Evolutionary conservation across 2,113 vertebrate species (phyloP), one percentile per base, ranked within the genome.

Genomic region (Etheostoma cragini): DNA sequence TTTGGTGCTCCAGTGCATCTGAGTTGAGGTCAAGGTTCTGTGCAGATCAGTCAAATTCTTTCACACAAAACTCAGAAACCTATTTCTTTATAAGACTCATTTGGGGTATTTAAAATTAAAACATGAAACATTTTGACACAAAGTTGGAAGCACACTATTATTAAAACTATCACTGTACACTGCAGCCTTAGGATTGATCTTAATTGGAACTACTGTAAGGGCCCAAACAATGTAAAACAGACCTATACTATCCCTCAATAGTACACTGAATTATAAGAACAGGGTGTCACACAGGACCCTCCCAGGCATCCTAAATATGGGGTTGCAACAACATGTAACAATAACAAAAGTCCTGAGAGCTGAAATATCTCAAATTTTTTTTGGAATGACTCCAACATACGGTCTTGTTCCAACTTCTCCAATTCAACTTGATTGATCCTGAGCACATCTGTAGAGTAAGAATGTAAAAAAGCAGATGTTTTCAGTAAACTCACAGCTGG

Each of bases 391-490:
- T 11, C 21, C 15, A 21, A 38, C 49, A 54, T 11, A 35, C 16
- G 19, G 22, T 8, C 10, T 17, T 68, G 38, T 19, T 26, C 50
- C 53, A 52, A 24, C 8, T 1, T 38, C 38, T 33, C 24, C n/a
- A n/a, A 61, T 46, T 19, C 53, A 24, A 26, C 15, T 53, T 60
- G n/a, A 76, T 50, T 0, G 10, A 45, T 26, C n/a, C 46, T 38
- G 71, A 62, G 26, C 47, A 68, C 11, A 68, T 63, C 11, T 76
- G 53, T 1, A 21, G 47, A 33, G 45, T 67, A 16, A 62, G 19
- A 61, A 47, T 13, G 8, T 13, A 65, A 22, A 65, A 11, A 50
- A 60, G 5, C 73, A 76, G 54, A 84, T 68, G 50, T 71, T 70
- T 74, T 24, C n/a, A 61, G 56, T 42, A 45, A 67, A 63, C 15